Percentiles rank a stretch among this genome's conserved stretches.
Evolutionary conservation across 1,140 invertebrate genomes (phyloP).

Genomic region (Yoshiicerus persimilis): DNA sequence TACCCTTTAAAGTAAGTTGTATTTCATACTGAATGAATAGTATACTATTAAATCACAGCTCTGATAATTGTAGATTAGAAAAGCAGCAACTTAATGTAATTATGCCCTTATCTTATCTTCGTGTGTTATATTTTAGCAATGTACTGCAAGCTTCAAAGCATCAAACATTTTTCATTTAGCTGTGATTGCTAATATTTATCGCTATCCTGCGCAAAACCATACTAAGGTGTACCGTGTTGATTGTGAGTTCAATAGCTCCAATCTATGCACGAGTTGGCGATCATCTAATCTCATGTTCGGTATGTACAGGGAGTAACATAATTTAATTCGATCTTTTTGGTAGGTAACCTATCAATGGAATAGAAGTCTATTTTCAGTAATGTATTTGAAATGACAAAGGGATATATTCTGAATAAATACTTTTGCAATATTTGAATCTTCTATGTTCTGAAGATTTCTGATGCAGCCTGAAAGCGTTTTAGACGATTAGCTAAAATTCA

Average conservation of each 20-base stretch:
- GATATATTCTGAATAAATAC: no score
- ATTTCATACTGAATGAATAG: no score
- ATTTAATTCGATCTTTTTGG: no score
- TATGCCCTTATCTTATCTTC: not conserved
- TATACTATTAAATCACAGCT: not conserved
- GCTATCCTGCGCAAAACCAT: not conserved
- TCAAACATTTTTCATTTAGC: not conserved
- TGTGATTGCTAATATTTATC: not conserved
- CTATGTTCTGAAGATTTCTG: no score
- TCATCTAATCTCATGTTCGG: not conserved
- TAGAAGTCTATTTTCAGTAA: no score
- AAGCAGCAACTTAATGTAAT: not conserved
- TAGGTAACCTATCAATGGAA: no score
- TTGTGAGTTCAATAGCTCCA: not conserved
- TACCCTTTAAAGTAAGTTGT: no score
- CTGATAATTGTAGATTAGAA: not conserved
- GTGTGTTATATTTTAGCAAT: not conserved
- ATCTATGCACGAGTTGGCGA: not conserved
- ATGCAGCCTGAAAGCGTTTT: no score
- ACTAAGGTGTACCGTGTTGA: not conserved
- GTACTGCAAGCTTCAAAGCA: not conserved
- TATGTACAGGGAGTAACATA: not conserved
- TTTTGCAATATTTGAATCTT: no score
- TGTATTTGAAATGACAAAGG: no score
- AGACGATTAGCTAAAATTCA: no score